Base-by-base conservation (phyloP, 2,888 invertebrate genomes). In the Lithosia quadra region DNA sequence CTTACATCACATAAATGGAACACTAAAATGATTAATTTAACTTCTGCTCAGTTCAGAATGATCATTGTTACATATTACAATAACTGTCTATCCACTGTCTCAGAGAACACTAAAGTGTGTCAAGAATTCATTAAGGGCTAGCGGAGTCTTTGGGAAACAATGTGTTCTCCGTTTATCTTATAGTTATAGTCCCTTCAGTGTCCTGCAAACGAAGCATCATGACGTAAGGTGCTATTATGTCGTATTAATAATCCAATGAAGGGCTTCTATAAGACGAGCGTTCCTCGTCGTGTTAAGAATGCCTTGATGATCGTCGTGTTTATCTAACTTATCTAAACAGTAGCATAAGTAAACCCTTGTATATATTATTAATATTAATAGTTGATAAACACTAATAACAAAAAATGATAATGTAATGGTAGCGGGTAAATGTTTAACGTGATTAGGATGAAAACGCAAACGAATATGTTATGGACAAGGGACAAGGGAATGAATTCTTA, bases 91-190 rank as follows among this genome's bases (percentile, higher is more conserved):
- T 73, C 73, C 73, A 71, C 63, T 71, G 74, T 76, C 69, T 72
- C 69, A 66, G 65, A 76, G 71, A 75, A 73, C n/a, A n/a, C 68
- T 76, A 76, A 64, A 71, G 73, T 75, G 74, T 83, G 81, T 78
- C 74, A 71, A 74, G 76, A 84, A 83, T 83, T 80, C 80, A 83
- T 84, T 83, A 81, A 78, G 74, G 76, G 83, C 75, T 67, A 84
- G 78, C 76, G 68, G 75, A 84, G 78, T 78, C 78, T 78, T 81
- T 67, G 69, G 65, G 64, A 69, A 73, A 74, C 73, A 78, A 78
- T 63, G 61, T 60, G 68, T 63, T 69, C 60, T 63, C 39, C 60
- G 66, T 63, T 73, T 72, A 66, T 69, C 15, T 33, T 53, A 63
- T 77, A 56, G 24, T 33, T 28, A 61, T 74, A 63, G 62, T 70